Evolutionary conservation across 2,113 vertebrate genomes (phyloP).

Genomic region (Nestor notabilis): DNA sequence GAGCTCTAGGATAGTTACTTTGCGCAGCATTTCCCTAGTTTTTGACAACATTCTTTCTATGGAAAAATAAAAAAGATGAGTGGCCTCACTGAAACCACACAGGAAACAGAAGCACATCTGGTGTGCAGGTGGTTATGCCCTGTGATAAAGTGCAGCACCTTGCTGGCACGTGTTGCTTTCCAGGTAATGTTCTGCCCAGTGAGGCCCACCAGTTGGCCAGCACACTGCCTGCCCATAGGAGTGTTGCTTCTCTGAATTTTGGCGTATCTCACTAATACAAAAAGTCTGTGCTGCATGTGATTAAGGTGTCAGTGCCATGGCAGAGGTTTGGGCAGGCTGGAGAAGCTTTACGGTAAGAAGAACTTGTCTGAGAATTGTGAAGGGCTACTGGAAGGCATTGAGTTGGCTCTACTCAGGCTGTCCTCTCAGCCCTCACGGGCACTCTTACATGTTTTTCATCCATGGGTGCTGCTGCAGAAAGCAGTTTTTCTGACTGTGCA

Average conservation of each 20-base stretch:
- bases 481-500: background rate
- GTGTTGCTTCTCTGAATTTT: background rate
- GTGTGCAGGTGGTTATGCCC: background rate
- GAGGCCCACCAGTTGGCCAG: background rate
- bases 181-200: background rate
- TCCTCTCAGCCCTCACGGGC: background rate
- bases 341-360: background rate
- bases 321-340: background rate
- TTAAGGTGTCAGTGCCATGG: background rate
- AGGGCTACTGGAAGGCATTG: background rate
- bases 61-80: background rate
- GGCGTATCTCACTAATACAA: background rate
- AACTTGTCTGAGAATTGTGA: background rate
- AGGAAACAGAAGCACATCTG: background rate
- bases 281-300: rapidly evolving
- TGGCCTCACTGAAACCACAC: background rate
- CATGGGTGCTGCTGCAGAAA: background rate
- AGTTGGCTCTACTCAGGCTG: background rate
- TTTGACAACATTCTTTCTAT: background rate
- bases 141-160: background rate
- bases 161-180: background rate
- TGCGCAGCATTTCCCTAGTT: background rate
- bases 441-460: background rate
- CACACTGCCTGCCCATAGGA: rapidly evolving
- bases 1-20: background rate